Evolutionary conservation across 1,140 invertebrate species (phyloP), one percentile per base, ranked within the genome.

Genomic region (Caenorhabditis inopinata): DNA sequence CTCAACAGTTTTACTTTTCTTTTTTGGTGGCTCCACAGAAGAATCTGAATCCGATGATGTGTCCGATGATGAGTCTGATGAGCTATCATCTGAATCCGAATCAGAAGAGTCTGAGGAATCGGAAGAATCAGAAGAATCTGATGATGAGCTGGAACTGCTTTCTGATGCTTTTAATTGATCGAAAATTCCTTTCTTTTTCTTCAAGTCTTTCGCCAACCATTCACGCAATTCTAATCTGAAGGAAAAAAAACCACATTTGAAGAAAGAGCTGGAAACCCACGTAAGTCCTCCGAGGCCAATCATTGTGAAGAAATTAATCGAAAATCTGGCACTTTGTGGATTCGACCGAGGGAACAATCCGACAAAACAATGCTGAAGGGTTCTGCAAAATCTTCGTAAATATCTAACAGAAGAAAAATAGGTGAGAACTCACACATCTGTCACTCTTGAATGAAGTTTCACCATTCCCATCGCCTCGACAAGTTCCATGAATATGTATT

Each of bases 261-360:
- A 46, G 18, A n/a, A 74, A 5, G 16, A 27, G 4, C 16, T 32
- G 35, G 18, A 23, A 74, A 75, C 58, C 42, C 42, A 81, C 74
- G 97, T 99, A 0, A 99, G 89, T 0, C 96, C 96, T 77, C 96
- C 97, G 21, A 99, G 91, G 84, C 96, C 97, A 89, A 98, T 98
- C 0, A 96, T 95, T 0, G 97, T 99, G 88, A 99, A 99, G 89
- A 98, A 99, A 88, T 99, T 99, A 53, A 99, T 99, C 0, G 97
- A 94, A 91, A 99, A 99, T 86, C 96, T 91, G 0, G 96, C 98
- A 89, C 99, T 96, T 87, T 94, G 93, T 0, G 96, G 96, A 90
- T 97, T 94, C 89, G 98, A 95, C 80, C 94, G 91, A 0, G 97
- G 97, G 90, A 99, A 96, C 12, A 99, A 88, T 0, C 96, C 96